Evolutionary conservation across 2,797 vertebrate genomes (phyloP).

Genomic region (Bryconaethiops microstoma): DNA sequence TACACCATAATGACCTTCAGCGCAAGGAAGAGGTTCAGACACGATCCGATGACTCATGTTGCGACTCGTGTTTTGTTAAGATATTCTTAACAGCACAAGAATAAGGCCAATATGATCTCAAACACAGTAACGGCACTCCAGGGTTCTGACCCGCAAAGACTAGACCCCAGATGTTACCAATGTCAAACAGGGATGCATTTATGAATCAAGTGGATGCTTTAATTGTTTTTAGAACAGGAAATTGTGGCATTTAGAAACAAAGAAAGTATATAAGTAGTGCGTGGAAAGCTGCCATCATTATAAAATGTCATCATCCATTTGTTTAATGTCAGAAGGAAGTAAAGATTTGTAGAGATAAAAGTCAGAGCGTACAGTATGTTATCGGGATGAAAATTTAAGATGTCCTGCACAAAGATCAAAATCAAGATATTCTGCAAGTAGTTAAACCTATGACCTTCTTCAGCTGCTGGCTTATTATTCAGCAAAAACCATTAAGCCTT

Average conservation of each 20-base stretch:
- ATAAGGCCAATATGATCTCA: not conserved
- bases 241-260: not conserved
- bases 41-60: conserved; percentile 11
- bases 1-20: conserved; percentile 20
- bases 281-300: not conserved
- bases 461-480: not conserved
- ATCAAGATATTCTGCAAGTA: not conserved
- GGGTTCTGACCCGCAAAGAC: not conserved
- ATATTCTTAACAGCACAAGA: not conserved
- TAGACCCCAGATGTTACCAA: not conserved
- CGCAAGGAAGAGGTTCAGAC: conserved; percentile 7
- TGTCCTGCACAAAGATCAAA: not conserved
- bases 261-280: not conserved
- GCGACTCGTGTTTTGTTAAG: not conserved
- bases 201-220: not conserved
- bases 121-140: not conserved
- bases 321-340: conserved; percentile 6
- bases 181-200: not conserved
- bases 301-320: not conserved
- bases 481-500: not conserved
- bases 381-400: not conserved
- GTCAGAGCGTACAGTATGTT: not conserved
- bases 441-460: not conserved
- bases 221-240: not conserved
- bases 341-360: not conserved